Evolutionary conservation across 2,888 invertebrate species (phyloP).

Genomic region (Andrena minutula): DNA sequence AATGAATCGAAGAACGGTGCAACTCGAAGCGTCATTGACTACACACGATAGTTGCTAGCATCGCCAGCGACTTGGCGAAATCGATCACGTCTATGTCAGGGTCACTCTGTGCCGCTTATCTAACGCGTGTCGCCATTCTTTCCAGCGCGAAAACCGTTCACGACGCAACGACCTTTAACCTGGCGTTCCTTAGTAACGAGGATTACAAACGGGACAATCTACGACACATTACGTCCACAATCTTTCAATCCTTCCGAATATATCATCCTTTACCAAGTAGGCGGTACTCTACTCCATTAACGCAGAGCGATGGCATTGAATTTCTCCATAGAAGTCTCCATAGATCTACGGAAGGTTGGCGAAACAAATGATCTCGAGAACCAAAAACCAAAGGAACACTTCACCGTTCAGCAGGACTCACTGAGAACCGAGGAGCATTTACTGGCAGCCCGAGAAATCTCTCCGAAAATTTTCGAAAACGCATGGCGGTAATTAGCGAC

Average conservation of each 20-base stretch:
- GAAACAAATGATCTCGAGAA: too few relatives aligned
- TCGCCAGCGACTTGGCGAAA: slow-evolving; percentile 50
- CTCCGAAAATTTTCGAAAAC: not conserved
- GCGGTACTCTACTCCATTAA: not conserved
- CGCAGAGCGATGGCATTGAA: too few relatives aligned
- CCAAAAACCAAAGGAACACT: not conserved
- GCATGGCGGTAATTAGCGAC: slow-evolving; percentile 12
- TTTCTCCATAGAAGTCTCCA: too few relatives aligned
- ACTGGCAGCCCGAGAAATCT: not conserved
- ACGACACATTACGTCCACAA: not conserved
- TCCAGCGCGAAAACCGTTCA: slow-evolving; percentile 18
- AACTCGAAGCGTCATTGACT: slow-evolving; percentile 61
- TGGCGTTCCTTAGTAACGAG: not conserved
- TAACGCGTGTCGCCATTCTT: slow-evolving; percentile 31
- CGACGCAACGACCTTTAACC: slow-evolving; percentile 19
- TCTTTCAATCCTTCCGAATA: not conserved
- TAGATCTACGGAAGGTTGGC: too few relatives aligned
- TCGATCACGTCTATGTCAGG: slow-evolving; percentile 64
- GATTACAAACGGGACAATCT: not conserved
- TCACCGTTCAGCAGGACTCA: too few relatives aligned
- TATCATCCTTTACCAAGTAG: not conserved
- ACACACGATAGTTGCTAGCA: slow-evolving; percentile 33
- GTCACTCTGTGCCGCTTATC: slow-evolving; percentile 37
- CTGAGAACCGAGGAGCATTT: not conserved
- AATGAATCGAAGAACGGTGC: slow-evolving; percentile 44